Conservation (phyloP, 2,888 invertebrate species). For the Agrypnus murinus region DNA sequence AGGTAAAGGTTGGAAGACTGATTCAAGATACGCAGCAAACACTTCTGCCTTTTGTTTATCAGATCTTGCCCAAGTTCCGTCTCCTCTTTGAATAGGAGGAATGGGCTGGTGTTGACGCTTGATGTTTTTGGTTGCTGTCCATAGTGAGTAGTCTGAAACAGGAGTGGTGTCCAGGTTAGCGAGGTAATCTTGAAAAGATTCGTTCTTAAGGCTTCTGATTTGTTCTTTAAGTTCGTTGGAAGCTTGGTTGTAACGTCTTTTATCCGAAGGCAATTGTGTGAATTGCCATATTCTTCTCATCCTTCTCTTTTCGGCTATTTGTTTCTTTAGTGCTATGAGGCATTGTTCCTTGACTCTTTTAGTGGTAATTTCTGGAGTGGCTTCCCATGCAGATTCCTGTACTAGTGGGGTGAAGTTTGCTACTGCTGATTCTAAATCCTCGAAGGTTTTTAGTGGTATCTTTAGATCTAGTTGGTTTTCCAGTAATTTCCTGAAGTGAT, state of each 20-base stretch:
- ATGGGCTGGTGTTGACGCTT: too few relatives aligned
- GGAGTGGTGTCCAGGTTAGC: slow-evolving; percentile 1
- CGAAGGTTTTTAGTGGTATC: slow-evolving; percentile 3
- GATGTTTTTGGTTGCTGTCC: too few relatives aligned
- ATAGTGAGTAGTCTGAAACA: slow-evolving; percentile 5
- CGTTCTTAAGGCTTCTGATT: slow-evolving; percentile 21
- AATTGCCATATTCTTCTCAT: slow-evolving; percentile 33
- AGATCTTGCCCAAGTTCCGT: too few relatives aligned
- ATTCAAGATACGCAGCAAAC: too few relatives aligned
- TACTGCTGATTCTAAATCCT: neutral
- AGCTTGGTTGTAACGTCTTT: slow-evolving; percentile 47
- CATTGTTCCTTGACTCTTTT: slow-evolving; percentile 10
- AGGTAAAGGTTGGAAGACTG: too few relatives aligned
- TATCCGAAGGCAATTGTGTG: slow-evolving; percentile 37
- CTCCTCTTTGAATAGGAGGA: too few relatives aligned
- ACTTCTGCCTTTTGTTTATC: too few relatives aligned
- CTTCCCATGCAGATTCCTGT: slow-evolving; percentile 24
- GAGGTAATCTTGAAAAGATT: slow-evolving; percentile 4
- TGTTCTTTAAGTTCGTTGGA: slow-evolving; percentile 22
- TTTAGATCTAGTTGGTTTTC: neutral
- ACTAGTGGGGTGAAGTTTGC: slow-evolving; percentile 10
- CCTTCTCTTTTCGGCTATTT: slow-evolving; percentile 48
- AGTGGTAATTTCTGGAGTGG: slow-evolving; percentile 9
- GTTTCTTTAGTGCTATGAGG: slow-evolving; percentile 3
- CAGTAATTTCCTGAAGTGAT: neutral